A percentile compares a stretch with the other conserved stretches of the same genome.
These are phyloP conservation scores for Rhodophaea formosa DNA, from an alignment of 2,888 invertebrate genomes.

Conservation along the genomic window DNA sequence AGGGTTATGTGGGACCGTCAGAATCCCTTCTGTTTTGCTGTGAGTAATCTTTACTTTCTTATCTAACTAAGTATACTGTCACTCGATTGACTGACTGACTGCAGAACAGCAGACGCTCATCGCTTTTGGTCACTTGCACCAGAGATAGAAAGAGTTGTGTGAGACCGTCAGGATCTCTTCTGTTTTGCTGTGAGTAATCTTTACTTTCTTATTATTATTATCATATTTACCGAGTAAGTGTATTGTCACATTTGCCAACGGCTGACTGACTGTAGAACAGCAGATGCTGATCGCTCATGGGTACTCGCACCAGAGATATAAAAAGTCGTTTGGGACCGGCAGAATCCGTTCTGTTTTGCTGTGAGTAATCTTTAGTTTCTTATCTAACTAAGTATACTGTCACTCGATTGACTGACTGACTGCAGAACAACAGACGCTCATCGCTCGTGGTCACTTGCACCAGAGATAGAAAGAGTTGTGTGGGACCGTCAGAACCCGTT, in stretches of 20 bases:
- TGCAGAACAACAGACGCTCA: constrained; percentile 83
- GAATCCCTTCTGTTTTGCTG: constrained; percentile 89
- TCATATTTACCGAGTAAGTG: no score
- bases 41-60: constrained; percentile 71
- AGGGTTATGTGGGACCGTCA: constrained; percentile 91
- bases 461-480: constrained; percentile 91
- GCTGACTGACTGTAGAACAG: constrained; percentile 88
- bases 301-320: constrained; percentile 90
- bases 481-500: constrained; percentile 92
- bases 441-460: constrained; percentile 86
- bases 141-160: no score
- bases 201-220: no score
- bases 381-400: no score
- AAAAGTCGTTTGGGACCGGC: constrained; percentile 90
- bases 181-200: no score
- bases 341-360: constrained; percentile 89
- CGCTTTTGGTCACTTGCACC: constrained; percentile 87
- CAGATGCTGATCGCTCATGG: constrained; percentile 85
- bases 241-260: no score
- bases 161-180: no score
- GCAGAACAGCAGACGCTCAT: constrained; percentile 67
- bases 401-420: no score
- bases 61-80: no score
- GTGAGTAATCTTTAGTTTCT: constrained; percentile 75
- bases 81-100: no score